Conservation (phyloP, 2,113 vertebrate genomes). For the Monopterus albus region DNA sequence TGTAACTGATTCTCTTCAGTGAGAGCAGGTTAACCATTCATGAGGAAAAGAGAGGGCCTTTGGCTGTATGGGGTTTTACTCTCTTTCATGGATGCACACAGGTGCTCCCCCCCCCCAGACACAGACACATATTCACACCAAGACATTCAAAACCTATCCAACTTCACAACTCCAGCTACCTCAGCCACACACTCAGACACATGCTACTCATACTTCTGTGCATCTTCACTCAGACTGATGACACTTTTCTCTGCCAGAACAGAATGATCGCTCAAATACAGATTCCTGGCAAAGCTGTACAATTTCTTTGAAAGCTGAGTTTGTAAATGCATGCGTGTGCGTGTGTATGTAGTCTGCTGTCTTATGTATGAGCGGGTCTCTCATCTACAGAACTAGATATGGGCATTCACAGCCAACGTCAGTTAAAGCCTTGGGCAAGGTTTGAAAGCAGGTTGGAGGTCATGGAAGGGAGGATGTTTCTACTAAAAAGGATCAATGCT, state of each 20-base stretch:
- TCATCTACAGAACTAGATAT: not conserved
- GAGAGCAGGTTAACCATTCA: conserved; percentile 59
- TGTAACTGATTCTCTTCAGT: conserved; percentile 64
- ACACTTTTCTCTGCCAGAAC: conserved; percentile 7
- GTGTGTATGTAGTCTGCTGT: not conserved
- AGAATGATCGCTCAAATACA: conserved; percentile 30
- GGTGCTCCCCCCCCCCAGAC: conserved; percentile 5
- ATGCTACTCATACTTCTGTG: not conserved
- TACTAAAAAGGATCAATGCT: conserved; percentile 52
- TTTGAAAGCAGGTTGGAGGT: conserved; percentile 16
- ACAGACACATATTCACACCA: conserved; percentile 11
- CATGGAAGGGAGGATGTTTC: conserved; percentile 12
- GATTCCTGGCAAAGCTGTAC: conserved; percentile 7
- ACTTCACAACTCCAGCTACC: conserved; percentile 23
- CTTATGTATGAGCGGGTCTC: not conserved
- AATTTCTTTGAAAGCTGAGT: not conserved
- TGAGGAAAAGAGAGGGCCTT: conserved; percentile 28
- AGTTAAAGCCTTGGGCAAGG: not conserved
- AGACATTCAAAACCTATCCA: conserved; percentile 28
- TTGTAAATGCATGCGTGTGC: not conserved
- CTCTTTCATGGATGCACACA: conserved; percentile 29
- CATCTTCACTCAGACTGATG: conserved; percentile 12
- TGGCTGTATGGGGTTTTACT: conserved; percentile 42
- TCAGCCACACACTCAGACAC: conserved; percentile 16
- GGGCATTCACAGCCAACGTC: not conserved